Base-by-base conservation (phyloP, 2,888 invertebrate species). In the Drepana falcataria region DNA sequence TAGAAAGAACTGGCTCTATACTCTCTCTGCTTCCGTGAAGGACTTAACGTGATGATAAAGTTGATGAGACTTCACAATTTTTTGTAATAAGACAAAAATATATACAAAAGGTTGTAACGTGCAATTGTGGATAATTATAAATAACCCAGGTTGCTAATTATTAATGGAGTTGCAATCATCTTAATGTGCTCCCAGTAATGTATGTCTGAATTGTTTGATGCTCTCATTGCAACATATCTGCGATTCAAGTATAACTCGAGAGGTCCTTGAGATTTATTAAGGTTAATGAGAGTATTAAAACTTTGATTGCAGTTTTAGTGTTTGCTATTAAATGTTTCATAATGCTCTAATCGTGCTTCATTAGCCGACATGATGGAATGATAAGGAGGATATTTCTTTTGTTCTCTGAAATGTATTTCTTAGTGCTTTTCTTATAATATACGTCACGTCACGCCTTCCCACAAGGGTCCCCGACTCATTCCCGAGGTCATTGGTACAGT, bases 241-340 rank as follows among this genome's bases (percentile, higher is more conserved):
- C 52, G 51, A 47, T 47, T 69, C 61, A 55, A 78, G 75, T 69
- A 65, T 58, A 56, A 52, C 67, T 72, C 66, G 59, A 73, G 69
- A 67, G 67, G 60, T 54, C 56, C 66, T 68, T 63, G 63, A 65
- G 60, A 59, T 53, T 57, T 68, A 69, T 67, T 64, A 64, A 64
- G 69, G 70, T 73, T 74, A 75, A 77, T 78, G 69, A 69, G 51
- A 65, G 55, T 63, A 64, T 68, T 68, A 65, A 57, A 62, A 64
- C 53, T 59, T 57, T 59, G 61, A 67, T 64, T 57, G 55, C 58
- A 41, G 47, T 58, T 55, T 55, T 51, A 52, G 48, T 59, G 55
- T 51, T 41, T 7, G 34, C 51, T 34, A 40, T 40, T 51, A 9
- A 34, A 9, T 21, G 21, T 21, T 35, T 49, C 4, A 21, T 21